phyloP scores from a whole-genome alignment of 2,113 vertebrate genomes.

The Stomatorhinus ivindoensis region DNA sequence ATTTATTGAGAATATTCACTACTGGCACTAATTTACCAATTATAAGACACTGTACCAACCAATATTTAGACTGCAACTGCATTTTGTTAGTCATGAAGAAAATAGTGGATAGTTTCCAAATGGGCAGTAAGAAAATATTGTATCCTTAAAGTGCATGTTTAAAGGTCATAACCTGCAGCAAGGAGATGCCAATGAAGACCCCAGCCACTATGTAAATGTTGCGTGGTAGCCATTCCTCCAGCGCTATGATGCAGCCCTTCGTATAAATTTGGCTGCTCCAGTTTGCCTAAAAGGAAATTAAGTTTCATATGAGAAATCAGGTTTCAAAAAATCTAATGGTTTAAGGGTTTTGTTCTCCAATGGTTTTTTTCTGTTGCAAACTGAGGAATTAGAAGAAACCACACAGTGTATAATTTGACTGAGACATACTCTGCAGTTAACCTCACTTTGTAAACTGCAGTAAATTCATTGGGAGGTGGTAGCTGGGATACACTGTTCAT shows the following conservation, averaged over 20 bases:
- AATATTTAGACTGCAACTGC: background rate
- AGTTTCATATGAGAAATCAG: background rate
- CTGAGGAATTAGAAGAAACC: background rate
- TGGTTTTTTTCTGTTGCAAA: background rate
- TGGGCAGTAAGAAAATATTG: background rate
- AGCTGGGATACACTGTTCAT: background rate
- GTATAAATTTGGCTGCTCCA: constrained; percentile 38
- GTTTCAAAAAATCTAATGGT: background rate
- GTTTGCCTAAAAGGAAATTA: constrained; percentile 42
- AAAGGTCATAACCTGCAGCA: constrained; percentile 67
- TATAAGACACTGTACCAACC: background rate
- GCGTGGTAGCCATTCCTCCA: constrained; percentile 84
- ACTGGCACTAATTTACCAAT: background rate
- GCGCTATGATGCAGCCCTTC: constrained; percentile 41
- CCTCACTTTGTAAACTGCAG: background rate
- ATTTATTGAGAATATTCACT: background rate
- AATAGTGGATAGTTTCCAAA: background rate
- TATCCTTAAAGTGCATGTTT: background rate
- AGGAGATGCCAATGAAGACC: constrained; percentile 78
- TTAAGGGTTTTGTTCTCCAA: background rate
- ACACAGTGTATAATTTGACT: background rate
- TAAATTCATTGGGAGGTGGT: background rate
- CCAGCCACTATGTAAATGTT: constrained; percentile 88
- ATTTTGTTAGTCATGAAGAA: background rate
- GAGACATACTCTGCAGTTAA: background rate